Percentiles rank a stretch among this genome's conserved stretches.
Conservation (phyloP, 2,888 invertebrate species). For the Clunio marinus region DNA sequence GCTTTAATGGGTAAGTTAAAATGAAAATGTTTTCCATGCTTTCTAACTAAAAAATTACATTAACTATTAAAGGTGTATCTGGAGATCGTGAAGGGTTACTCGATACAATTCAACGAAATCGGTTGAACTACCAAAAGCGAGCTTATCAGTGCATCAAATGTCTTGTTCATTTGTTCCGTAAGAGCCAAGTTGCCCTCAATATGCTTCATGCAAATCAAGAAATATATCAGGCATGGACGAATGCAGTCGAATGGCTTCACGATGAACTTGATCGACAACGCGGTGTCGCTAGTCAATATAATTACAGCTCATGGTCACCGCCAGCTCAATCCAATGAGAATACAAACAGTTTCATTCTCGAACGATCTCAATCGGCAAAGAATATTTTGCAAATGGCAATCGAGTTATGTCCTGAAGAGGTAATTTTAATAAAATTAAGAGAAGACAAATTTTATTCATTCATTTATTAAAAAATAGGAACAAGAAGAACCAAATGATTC, state of each 20-base stretch:
- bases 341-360: conserved; percentile 89
- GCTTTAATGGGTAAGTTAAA: conserved; percentile 71
- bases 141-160: conserved; percentile 97
- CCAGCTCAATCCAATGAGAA: conserved; percentile 93
- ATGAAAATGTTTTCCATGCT: not conserved
- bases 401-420: conserved; percentile 69
- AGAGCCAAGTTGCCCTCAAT: conserved; percentile 74
- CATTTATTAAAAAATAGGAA: conserved; percentile 46
- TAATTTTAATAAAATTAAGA: conserved; percentile 43
- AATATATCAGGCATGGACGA: conserved; percentile 79
- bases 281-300: conserved; percentile 61
- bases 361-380: conserved; percentile 88
- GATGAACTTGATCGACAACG: conserved; percentile 78
- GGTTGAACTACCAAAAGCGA: conserved; percentile 92
- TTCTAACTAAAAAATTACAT: conserved; percentile 25
- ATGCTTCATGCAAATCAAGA: conserved; percentile 74
- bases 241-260: conserved; percentile 90
- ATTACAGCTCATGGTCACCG: conserved; percentile 90
- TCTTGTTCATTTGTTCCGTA: conserved; percentile 83
- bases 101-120: conserved; percentile 87
- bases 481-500: conserved; percentile 51
- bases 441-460: conserved; percentile 22
- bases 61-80: conserved; percentile 55
- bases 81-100: conserved; percentile 88
- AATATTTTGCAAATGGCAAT: conserved; percentile 77